Conservation (phyloP, 2,888 invertebrate species). For the Stenodera caucasica region DNA sequence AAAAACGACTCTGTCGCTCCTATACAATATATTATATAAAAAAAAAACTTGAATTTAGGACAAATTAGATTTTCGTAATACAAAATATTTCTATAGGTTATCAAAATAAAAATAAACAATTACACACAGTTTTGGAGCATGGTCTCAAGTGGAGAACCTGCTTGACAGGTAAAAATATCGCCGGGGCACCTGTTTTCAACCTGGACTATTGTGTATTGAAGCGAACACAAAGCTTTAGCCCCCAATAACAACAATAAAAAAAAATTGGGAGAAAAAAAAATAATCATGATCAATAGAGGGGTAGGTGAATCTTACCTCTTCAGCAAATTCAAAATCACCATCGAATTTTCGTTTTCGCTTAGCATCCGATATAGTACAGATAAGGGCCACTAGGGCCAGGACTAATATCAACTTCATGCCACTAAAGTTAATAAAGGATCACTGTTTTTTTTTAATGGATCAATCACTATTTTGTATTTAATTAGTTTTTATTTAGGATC, state of each 20-base stretch:
- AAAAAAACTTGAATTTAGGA: constrained; percentile 19
- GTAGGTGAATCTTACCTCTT: constrained; percentile 63
- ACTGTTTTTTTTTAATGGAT: too few relatives aligned
- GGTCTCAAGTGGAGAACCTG: constrained; percentile 35
- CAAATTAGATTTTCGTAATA: background rate
- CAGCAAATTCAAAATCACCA: constrained; percentile 77
- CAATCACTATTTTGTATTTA: constrained; percentile 8
- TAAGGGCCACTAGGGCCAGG: constrained; percentile 54
- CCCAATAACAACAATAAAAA: background rate
- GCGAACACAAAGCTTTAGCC: background rate
- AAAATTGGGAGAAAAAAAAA: background rate
- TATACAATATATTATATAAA: too few relatives aligned
- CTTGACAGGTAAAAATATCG: constrained; percentile 41
- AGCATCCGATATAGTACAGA: constrained; percentile 54
- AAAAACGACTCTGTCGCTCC: constrained; percentile 21
- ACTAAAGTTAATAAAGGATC: too few relatives aligned
- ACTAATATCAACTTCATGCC: constrained; percentile 56
- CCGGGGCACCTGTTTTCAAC: constrained; percentile 26
- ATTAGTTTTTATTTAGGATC: too few relatives aligned
- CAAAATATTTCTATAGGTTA: background rate
- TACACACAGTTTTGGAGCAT: background rate
- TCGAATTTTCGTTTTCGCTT: constrained; percentile 73
- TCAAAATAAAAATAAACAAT: background rate
- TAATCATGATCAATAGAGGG: background rate
- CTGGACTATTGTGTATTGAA: constrained; percentile 18